Percentiles rank a stretch among this genome's conserved stretches.
Evolutionary conservation across 2,113 vertebrate species (phyloP).

Genomic region (Craseonycteris thonglongyai): DNA sequence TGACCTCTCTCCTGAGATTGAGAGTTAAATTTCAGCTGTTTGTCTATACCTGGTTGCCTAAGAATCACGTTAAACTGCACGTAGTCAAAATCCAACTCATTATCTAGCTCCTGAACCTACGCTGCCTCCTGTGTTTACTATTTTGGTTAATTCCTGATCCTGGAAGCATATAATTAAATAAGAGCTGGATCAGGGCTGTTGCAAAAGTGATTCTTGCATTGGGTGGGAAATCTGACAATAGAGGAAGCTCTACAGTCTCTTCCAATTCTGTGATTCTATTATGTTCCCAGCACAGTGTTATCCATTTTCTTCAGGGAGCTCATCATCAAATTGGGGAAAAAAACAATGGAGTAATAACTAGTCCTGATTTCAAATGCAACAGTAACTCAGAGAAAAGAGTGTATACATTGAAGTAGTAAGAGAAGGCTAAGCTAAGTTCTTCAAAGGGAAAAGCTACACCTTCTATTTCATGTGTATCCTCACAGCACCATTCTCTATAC

Average conservation of each 20-base stretch:
- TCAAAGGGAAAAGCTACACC: background rate
- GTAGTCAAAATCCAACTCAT: slow-evolving; percentile 28
- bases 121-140: slow-evolving; percentile 24
- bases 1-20: slow-evolving; percentile 28
- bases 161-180: background rate
- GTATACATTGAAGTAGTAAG: background rate
- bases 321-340: background rate
- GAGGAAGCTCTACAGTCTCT: background rate
- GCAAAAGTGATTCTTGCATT: background rate
- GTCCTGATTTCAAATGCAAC: slow-evolving; percentile 3
- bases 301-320: slow-evolving; percentile 18
- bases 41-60: slow-evolving; percentile 2
- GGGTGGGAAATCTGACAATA: background rate
- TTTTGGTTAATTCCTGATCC: slow-evolving; percentile 18
- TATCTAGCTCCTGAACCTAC: background rate
- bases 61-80: slow-evolving; percentile 3
- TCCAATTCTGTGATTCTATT: slow-evolving; percentile 19
- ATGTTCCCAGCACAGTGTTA: background rate
- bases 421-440: slow-evolving; percentile 12
- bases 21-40: slow-evolving; percentile 46
- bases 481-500: slow-evolving; percentile 2
- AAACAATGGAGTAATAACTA: background rate
- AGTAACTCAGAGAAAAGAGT: slow-evolving; percentile 3
- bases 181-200: background rate
- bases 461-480: slow-evolving; percentile 21